phyloP scores from a whole-genome alignment of 1,140 invertebrate species.

The Hermatobates lingyangjiaoensis region DNA sequence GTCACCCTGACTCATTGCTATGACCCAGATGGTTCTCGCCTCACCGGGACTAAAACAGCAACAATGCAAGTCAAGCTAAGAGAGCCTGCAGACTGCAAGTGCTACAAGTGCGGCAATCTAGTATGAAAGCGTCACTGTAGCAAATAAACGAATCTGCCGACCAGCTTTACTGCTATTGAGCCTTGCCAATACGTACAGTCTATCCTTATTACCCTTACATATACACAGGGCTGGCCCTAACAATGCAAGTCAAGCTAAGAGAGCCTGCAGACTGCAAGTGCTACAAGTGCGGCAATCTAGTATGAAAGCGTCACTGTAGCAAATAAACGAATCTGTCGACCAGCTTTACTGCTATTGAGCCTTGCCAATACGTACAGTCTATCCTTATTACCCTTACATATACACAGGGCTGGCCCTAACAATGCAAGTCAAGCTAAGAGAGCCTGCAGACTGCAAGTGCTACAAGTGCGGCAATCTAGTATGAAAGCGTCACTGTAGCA shows the following conservation, averaged over 20 bases:
- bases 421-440: constrained; percentile 62
- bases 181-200: too few species aligned
- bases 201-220: too few species aligned
- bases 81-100: constrained; percentile 75
- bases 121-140: too few species aligned
- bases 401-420: constrained; percentile 33
- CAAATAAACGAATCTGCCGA: too few species aligned
- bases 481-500: too few species aligned
- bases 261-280: constrained; percentile 79
- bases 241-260: constrained; percentile 59
- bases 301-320: too few species aligned
- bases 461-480: constrained; percentile 56
- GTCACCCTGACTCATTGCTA: constrained; percentile 71
- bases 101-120: constrained; percentile 57
- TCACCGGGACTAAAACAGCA: constrained; percentile 36
- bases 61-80: constrained; percentile 60
- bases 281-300: constrained; percentile 54
- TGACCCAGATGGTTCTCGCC: constrained; percentile 58
- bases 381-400: too few species aligned
- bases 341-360: too few species aligned
- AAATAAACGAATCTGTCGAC: too few species aligned
- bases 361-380: too few species aligned
- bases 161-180: too few species aligned
- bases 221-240: constrained; percentile 32
- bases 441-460: constrained; percentile 75